These are phyloP conservation scores for Serranus cabrilla DNA, from an alignment of 2,797 vertebrate species.

Conservation along the genomic window DNA sequence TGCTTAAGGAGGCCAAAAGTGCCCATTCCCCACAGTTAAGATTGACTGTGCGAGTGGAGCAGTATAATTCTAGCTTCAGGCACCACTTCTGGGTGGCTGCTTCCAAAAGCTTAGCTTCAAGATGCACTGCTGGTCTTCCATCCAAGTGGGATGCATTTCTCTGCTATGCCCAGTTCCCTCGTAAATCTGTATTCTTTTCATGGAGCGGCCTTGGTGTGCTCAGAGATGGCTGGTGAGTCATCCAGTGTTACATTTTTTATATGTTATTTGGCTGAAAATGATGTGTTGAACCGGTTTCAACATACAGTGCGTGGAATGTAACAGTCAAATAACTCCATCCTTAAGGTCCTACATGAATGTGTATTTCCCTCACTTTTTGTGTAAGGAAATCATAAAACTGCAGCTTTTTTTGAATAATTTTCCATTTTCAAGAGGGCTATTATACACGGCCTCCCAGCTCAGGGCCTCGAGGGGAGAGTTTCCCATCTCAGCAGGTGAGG, in stretches of 20 bases:
- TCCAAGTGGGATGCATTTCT: conserved; percentile 62
- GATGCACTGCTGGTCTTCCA: conserved; percentile 61
- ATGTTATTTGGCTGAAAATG: conserved; percentile 4
- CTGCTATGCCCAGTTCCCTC: conserved; percentile 47
- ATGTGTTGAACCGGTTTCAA: conserved; percentile 4
- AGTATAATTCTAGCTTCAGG: conserved; percentile 78
- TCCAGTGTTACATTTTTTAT: neutral
- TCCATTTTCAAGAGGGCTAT: too few species aligned
- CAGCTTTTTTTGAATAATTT: neutral
- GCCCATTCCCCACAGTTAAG: conserved; percentile 72
- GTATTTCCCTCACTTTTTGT: neutral
- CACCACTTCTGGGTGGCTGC: conserved; percentile 70
- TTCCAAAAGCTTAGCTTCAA: conserved; percentile 72
- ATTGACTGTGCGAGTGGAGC: conserved; percentile 64
- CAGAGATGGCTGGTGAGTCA: conserved; percentile 25
- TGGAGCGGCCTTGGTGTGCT: conserved; percentile 24
- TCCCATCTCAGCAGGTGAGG: conserved; percentile 3
- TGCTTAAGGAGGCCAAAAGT: conserved; percentile 71
- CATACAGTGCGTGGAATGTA: neutral
- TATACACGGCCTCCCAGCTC: neutral
- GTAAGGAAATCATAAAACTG: neutral
- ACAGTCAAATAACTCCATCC: too few species aligned
- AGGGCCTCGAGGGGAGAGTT: neutral
- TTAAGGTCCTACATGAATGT: neutral
- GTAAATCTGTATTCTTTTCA: conserved; percentile 48